These are phyloP conservation scores for Thymallus thymallus DNA, from an alignment of 2,113 vertebrate genomes.

Conservation along the genomic window DNA sequence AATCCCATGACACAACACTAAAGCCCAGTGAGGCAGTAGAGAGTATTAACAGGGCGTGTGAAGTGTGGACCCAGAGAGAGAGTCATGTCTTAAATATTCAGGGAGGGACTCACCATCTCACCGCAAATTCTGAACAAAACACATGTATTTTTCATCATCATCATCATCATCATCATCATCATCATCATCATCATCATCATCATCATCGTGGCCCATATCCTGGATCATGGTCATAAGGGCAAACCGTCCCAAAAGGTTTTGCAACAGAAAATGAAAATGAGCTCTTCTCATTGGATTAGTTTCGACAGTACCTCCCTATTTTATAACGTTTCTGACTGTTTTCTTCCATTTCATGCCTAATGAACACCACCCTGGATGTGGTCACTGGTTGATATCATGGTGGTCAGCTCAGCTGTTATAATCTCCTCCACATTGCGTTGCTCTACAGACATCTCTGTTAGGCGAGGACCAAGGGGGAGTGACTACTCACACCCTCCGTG, in stretches of 20 bases:
- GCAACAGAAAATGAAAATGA: too few species aligned
- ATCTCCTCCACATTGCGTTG: slow-evolving; percentile 68
- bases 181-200: slow-evolving; percentile 38
- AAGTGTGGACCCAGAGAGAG: background rate
- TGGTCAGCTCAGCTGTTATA: slow-evolving; percentile 36
- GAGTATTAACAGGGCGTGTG: slow-evolving; percentile 46
- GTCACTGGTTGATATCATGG: slow-evolving; percentile 27
- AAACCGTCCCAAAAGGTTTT: too few species aligned
- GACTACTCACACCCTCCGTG: slow-evolving; percentile 66
- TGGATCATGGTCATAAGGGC: too few species aligned
- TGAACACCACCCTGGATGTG: background rate
- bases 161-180: slow-evolving; percentile 7
- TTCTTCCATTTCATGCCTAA: too few species aligned
- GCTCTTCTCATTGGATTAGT: too few species aligned
- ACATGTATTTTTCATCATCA: too few species aligned
- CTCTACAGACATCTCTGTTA: slow-evolving; percentile 67
- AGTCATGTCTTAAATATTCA: slow-evolving; percentile 56
- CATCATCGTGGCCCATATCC: slow-evolving; percentile 10
- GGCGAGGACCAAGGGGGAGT: slow-evolving; percentile 51
- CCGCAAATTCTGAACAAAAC: too few species aligned
- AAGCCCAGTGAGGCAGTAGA: slow-evolving; percentile 10
- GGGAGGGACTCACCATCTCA: slow-evolving; percentile 52
- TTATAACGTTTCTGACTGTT: too few species aligned
- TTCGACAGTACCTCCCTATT: too few species aligned
- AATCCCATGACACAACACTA: slow-evolving; percentile 31